Conservation (phyloP, 1,140 invertebrate species). For the Gryllus bimaculatus region DNA sequence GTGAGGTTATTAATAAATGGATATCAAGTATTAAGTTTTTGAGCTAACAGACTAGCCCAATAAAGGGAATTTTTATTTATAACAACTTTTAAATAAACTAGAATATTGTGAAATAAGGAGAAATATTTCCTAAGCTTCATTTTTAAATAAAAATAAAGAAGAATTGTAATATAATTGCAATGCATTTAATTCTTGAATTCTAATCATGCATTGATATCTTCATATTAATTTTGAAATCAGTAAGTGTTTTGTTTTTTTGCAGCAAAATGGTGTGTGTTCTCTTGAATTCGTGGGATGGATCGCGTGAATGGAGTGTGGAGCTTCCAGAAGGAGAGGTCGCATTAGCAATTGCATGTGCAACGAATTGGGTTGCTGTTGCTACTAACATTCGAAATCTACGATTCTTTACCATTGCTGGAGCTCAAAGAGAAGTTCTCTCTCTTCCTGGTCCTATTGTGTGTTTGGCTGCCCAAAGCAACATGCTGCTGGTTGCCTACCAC, state of each 20-base stretch:
- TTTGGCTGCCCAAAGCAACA: conserved; percentile 55
- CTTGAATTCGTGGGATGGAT: conserved; percentile 61
- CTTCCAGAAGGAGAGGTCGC: conserved; percentile 70
- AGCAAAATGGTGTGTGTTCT: conserved; percentile 68
- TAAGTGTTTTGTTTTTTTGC: conserved; percentile 18
- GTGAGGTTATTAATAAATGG: conserved; percentile 27
- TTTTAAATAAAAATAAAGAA: too few relatives aligned
- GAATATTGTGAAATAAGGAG: too few relatives aligned
- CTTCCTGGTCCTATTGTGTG: conserved; percentile 62
- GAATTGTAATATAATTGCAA: too few relatives aligned
- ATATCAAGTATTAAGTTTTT: too few relatives aligned
- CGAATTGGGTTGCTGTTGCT: conserved; percentile 65
- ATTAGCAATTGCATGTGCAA: conserved; percentile 57
- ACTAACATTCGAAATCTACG: conserved; percentile 64
- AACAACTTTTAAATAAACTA: too few relatives aligned
- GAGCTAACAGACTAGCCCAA: too few relatives aligned
- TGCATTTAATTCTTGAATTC: too few relatives aligned
- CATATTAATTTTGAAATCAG: too few relatives aligned
- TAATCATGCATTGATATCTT: too few relatives aligned
- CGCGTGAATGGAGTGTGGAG: conserved; percentile 78
- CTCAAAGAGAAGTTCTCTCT: conserved; percentile 69
- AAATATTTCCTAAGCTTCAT: too few relatives aligned
- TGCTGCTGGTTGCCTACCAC: conserved; percentile 72
- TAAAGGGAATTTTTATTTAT: too few relatives aligned
- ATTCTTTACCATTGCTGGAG: conserved; percentile 75